Base-by-base conservation (phyloP, 2,888 invertebrate species). In the Leuctra nigra region DNA sequence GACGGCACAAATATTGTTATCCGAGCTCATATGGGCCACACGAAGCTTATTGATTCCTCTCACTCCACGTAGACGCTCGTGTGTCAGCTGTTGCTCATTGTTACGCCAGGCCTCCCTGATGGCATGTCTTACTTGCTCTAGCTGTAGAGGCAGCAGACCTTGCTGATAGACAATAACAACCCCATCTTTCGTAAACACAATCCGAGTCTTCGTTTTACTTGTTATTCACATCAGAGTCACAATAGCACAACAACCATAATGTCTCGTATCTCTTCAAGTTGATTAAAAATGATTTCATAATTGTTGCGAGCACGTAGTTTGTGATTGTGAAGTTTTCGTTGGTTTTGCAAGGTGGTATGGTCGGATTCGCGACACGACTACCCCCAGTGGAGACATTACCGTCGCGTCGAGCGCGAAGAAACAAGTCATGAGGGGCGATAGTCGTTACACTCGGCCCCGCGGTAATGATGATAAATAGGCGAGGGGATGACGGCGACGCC, bases 391-490 rank as follows among this genome's bases (percentile, higher is more conserved):
- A 14, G 35, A 16, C 50, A 50, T 50, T 50, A 50, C 50, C 35
- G n/a, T n/a, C 50, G 23, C 44, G 35, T 20, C 7, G 44, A 14
- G 18, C 16, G 50, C 20, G 35, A 35, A 18, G 50, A 50, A 33
- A 20, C 33, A 16, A 50, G 35, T 50, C 50, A 22, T 35, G 50
- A 50, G 18, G 50, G 50, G 50, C 35, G 50, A 50, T 50, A 35
- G 50, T 29, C 50, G 50, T 50, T 33, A 50, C 50, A 50, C n/a
- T 18, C 50, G 20, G 22, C 22, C 20, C 50, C 50, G 22, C 35
- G n/a, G 50, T 50, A 50, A 50, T 50, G 50, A 50, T 50, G 50
- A 50, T 50, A 50, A 50, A 50, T 50, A 22, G 50, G 50, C 35
- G 50, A 50, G 50, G 50, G 50, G 16, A 50, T 29, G 29, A 11